These are phyloP conservation scores for Patiria miniata DNA, from an alignment of 35 echinoderm and acorn worm genomes.

Conservation along the genomic window DNA sequence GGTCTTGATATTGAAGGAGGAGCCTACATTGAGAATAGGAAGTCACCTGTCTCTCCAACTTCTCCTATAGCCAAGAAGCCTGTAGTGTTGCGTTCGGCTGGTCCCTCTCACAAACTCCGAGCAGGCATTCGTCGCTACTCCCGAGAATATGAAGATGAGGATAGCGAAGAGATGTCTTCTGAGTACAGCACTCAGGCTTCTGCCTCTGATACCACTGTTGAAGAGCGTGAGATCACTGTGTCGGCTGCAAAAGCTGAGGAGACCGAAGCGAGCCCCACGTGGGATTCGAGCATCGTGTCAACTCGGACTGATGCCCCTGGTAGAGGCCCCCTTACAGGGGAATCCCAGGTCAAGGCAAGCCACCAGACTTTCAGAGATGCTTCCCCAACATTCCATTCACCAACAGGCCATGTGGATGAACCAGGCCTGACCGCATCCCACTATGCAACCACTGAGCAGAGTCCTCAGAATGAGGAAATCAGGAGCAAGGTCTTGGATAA, in stretches of 20 bases:
- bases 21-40: conserved; percentile 1
- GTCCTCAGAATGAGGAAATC: conserved; percentile 1
- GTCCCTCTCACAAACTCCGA: background rate
- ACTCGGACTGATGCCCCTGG: background rate
- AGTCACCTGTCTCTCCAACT: conserved; percentile 23
- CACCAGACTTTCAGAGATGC: conserved; percentile 9
- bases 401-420: conserved; percentile 37
- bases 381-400: conserved; percentile 45
- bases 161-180: conserved; percentile 1
- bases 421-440: conserved; percentile 19
- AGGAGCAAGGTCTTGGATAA: conserved; percentile 30
- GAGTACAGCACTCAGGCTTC: conserved; percentile 39
- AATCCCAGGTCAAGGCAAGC: background rate
- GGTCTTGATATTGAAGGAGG: conserved; percentile 57
- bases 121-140: conserved; percentile 30
- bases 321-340: background rate
- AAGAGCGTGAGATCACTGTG: conserved; percentile 31
- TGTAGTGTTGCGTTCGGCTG: background rate
- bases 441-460: conserved; percentile 20
- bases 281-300: conserved; percentile 11
- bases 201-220: conserved; percentile 27
- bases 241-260: background rate
- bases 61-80: conserved; percentile 23
- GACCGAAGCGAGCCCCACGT: background rate
- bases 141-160: conserved; percentile 31